Evolutionary conservation across 92 coral and sea anemone genomes (phyloP).

Genomic region (Scolanthus callimorphus): DNA sequence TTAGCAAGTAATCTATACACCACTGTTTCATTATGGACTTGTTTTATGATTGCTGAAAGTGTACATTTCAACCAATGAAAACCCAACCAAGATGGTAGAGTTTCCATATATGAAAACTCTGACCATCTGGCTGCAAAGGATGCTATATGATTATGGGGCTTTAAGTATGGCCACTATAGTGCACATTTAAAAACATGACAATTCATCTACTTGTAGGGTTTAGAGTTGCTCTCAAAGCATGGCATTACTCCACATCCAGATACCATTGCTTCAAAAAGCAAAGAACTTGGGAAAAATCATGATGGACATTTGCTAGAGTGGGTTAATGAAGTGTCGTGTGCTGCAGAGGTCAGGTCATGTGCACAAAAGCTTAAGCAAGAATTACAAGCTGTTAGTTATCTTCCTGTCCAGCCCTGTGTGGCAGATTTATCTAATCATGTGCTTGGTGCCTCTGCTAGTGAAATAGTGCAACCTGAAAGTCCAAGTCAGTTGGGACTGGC

Average conservation of each 20-base stretch:
- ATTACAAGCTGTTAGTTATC: conserved; percentile 6
- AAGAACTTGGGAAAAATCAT: conserved; percentile 26
- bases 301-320: conserved; percentile 17
- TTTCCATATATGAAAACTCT: too few relatives aligned
- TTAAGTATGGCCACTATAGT: too few relatives aligned
- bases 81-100: too few relatives aligned
- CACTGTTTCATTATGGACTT: too few relatives aligned
- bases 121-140: too few relatives aligned
- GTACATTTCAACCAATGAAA: too few relatives aligned
- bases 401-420: conserved; percentile 9
- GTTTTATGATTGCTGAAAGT: too few relatives aligned
- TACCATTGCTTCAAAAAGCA: conserved; percentile 6
- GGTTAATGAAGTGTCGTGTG: conserved; percentile 11
- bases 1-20: too few relatives aligned
- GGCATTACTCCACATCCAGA: conserved; percentile 38
- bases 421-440: conserved; percentile 1
- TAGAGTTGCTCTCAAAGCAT: conserved; percentile 19
- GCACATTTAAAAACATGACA: too few relatives aligned
- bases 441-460: neutral
- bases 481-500: neutral
- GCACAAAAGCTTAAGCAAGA: conserved; percentile 6
- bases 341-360: conserved; percentile 1
- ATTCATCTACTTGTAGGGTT: conserved; percentile 32
- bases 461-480: neutral
- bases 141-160: too few relatives aligned